phyloP scores from a whole-genome alignment of 2,888 invertebrate species.

The Enchytraeus crypticus region DNA sequence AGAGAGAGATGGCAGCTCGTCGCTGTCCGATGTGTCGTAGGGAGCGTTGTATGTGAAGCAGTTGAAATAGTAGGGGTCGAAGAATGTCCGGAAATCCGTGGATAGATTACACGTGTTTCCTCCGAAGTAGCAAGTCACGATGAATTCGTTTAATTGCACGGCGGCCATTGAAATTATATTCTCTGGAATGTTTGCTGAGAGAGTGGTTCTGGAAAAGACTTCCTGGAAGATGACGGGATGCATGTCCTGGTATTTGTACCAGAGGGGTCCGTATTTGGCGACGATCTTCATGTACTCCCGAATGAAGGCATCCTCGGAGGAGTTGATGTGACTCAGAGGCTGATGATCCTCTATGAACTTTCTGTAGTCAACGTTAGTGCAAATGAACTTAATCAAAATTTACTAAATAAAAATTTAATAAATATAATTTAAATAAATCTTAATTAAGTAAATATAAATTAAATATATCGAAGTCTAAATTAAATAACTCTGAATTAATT shows the following conservation, averaged over 20 bases:
- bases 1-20: conserved; percentile 12
- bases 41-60: conserved; percentile 25
- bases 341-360: conserved; percentile 22
- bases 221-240: conserved; percentile 24
- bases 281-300: conserved; percentile 20
- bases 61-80: conserved; percentile 27
- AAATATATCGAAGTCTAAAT: too few relatives aligned
- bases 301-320: conserved; percentile 18
- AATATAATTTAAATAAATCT: too few relatives aligned
- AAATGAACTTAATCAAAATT: too few relatives aligned
- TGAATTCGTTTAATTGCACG: conserved; percentile 23
- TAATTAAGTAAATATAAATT: too few relatives aligned
- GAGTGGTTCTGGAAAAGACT: conserved; percentile 24
- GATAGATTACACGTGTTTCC: conserved; percentile 20
- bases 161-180: conserved; percentile 20
- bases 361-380: conserved; percentile 20
- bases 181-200: conserved; percentile 21
- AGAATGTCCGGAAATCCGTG: conserved; percentile 19
- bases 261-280: conserved; percentile 21
- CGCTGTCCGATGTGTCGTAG: background rate
- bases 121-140: conserved; percentile 23
- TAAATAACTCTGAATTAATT: too few relatives aligned
- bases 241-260: conserved; percentile 18
- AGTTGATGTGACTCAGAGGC: conserved; percentile 22
- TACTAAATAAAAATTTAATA: too few relatives aligned